Conservation (phyloP, 2,888 invertebrate genomes). For the Conistra vaccinii region DNA sequence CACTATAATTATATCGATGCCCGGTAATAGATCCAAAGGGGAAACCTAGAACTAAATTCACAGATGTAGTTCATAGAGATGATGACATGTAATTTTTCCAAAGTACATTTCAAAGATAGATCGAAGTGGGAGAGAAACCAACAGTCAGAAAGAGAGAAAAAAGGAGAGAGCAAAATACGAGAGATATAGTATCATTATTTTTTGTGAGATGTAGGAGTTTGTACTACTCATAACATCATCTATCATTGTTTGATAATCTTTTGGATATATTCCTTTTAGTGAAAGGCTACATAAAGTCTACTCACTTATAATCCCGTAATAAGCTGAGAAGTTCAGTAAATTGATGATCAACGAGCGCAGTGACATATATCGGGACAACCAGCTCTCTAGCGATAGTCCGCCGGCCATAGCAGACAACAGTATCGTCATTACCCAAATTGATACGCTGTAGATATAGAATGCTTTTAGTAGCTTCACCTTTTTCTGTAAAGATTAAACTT, state of each 20-base stretch:
- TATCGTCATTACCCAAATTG: conserved; percentile 15
- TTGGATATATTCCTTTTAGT: not conserved
- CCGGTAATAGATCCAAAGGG: not conserved
- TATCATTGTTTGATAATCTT: not conserved
- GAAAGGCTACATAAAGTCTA: not conserved
- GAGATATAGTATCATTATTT: no score
- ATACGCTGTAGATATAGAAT: conserved; percentile 54
- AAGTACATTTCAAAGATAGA: not conserved
- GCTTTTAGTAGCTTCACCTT: conserved; percentile 40
- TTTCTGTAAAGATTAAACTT: conserved; percentile 60
- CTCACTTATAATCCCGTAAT: conserved; percentile 28
- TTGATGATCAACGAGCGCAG: conserved; percentile 11
- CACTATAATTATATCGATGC: no score
- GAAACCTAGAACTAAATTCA: not conserved
- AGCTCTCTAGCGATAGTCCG: conserved; percentile 23
- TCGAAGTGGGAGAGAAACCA: not conserved
- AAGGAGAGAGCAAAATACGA: not conserved
- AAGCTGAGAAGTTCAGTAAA: conserved; percentile 36
- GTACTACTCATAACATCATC: not conserved
- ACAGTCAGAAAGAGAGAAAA: not conserved
- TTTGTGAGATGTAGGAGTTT: no score
- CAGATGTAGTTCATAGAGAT: not conserved
- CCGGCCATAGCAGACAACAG: conserved; percentile 25
- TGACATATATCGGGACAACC: conserved; percentile 22
- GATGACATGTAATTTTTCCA: not conserved